Base-by-base conservation (phyloP, 2,113 vertebrate genomes). In the Bufo bufo region DNA sequence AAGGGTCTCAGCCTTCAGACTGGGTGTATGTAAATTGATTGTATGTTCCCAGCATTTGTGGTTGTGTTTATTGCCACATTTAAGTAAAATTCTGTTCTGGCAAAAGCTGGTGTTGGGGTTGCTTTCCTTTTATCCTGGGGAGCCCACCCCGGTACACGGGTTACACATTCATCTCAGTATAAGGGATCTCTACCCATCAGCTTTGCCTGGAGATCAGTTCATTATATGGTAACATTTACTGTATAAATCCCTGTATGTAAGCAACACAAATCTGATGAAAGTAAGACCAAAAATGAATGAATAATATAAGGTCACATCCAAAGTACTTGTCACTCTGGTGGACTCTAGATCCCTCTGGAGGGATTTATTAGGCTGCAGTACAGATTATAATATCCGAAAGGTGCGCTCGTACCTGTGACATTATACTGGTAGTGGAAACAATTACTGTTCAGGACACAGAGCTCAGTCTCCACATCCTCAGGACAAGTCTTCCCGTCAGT, bases 391-490 rank as follows among this genome's bases (percentile, higher is more conserved):
- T 71, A 69, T 69, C 63, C 47, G 63, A 6, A n/a, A 14, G 82
- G 65, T 52, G 82, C 47, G 6, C 20, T 58, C 59, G 10, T 78
- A 99, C 98, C 97, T 95, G 98, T 97, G 89, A 97, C 91, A 87
- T 94, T 95, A 94, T 98, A 96, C 19, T 94, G 93, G 92, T 97
- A 98, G 0, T 96, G 96, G 94, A 97, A 99, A 93, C 97, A 99
- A 85, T 97, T 98, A 90, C 93, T 95, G 92, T 99, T 99, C 88
- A 97, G 94, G 84, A 96, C 77, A 80, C 98, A 99, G 20, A 95
- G 94, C 85, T 95, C 96, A 52, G 93, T 94, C 90, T 99, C 96
- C 13, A 94, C 92, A 49, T 90, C 93, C 86, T 98, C 96, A 3
- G 97, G 96, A 91, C 98, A 99, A 50, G 89, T 90, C 80, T 92